phyloP scores from a whole-genome alignment of 2,113 vertebrate species.

The Cygnus buccinator region DNA sequence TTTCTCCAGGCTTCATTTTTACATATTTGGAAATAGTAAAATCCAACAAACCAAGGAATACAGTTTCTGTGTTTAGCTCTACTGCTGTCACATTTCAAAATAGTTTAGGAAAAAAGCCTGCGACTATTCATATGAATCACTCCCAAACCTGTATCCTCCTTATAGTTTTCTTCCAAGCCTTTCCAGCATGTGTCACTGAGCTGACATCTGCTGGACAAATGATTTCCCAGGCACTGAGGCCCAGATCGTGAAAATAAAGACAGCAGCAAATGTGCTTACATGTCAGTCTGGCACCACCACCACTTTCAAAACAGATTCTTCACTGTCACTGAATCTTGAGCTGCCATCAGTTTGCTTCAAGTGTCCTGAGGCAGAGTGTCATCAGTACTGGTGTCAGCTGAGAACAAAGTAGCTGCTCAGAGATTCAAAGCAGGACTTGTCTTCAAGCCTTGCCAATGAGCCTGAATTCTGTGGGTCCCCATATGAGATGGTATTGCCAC shows the following conservation, averaged over 20 bases:
- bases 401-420: neutral
- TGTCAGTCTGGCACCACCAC: rapidly evolving
- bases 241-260: neutral
- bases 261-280: neutral
- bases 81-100: neutral
- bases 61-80: neutral
- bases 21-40: neutral
- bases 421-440: neutral
- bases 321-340: neutral
- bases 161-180: neutral
- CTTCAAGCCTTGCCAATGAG: neutral
- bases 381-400: neutral
- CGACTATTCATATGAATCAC: neutral
- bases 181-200: neutral
- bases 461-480: neutral
- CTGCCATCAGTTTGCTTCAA: too few species aligned
- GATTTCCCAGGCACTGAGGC: neutral
- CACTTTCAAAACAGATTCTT: neutral
- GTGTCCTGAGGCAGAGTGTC: neutral
- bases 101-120: neutral
- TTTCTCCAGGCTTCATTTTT: neutral
- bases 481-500: neutral
- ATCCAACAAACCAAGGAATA: neutral
- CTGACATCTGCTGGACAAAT: neutral
- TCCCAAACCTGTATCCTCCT: neutral